These are phyloP conservation scores for Heterohyrax brucei DNA, from an alignment of 2,797 vertebrate genomes.

Conservation along the genomic window DNA sequence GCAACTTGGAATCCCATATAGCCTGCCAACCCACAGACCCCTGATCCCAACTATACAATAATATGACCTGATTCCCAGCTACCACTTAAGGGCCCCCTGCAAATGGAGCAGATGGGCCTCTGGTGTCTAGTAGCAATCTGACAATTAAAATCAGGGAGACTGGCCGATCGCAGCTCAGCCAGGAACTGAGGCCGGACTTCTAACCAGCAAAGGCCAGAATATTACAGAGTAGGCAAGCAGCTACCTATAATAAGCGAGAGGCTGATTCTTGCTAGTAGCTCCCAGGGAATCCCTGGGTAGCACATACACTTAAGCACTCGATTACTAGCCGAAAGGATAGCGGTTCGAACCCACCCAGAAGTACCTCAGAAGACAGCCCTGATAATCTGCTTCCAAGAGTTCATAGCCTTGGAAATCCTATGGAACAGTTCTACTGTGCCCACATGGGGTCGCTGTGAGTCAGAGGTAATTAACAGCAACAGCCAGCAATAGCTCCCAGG, in stretches of 20 bases:
- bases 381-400: neutral
- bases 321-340: neutral
- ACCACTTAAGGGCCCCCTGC: neutral
- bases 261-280: neutral
- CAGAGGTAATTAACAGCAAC: too few relatives aligned
- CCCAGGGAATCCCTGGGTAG: neutral
- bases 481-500: neutral
- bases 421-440: neutral
- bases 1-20: accelerated
- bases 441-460: neutral
- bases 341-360: neutral
- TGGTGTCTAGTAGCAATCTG: neutral
- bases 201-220: neutral
- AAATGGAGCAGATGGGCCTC: neutral
- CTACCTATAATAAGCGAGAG: neutral
- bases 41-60: neutral
- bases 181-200: neutral
- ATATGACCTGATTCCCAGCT: neutral
- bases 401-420: neutral
- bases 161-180: neutral
- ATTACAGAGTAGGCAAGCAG: neutral
- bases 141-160: neutral
- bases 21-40: neutral
- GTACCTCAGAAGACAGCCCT: neutral
- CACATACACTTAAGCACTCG: neutral